A percentile compares a stretch with the other conserved stretches of the same genome.
These are phyloP conservation scores for Zaprionus davidi DNA, from an alignment of 1,140 invertebrate species.

Conservation along the genomic window DNA sequence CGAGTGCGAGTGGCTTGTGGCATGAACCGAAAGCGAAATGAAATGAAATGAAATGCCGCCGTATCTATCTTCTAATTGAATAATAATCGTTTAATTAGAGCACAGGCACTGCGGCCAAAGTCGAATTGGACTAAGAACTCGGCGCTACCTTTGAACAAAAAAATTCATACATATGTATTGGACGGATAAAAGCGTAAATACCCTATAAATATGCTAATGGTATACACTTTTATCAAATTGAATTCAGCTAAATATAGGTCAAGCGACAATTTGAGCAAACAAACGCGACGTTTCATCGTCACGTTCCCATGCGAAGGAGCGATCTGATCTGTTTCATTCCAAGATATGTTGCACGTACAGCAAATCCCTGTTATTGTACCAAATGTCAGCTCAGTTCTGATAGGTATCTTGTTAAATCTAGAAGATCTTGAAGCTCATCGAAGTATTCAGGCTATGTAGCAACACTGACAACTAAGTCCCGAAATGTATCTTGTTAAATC, in stretches of 20 bases:
- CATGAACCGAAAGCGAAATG: constrained; percentile 8
- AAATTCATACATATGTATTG: constrained; percentile 4
- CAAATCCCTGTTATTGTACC: background rate
- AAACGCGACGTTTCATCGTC: background rate
- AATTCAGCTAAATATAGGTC: background rate
- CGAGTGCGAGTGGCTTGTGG: background rate
- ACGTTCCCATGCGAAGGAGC: background rate
- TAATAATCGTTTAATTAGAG: constrained; percentile 71
- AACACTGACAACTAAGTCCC: too few species aligned
- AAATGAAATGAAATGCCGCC: constrained; percentile 41
- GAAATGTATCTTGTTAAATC: background rate
- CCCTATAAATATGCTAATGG: background rate
- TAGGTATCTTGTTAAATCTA: too few species aligned
- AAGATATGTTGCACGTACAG: background rate
- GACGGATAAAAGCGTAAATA: constrained; percentile 1
- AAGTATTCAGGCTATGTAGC: too few species aligned
- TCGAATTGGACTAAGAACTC: constrained; percentile 47
- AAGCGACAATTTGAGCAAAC: background rate
- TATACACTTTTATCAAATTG: constrained; percentile 1
- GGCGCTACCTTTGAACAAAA: constrained; percentile 38
- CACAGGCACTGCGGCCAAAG: constrained; percentile 27
- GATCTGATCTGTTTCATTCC: background rate
- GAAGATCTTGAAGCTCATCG: too few species aligned
- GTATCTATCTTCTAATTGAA: constrained; percentile 45
- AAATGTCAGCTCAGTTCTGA: background rate